Evolutionary conservation across 2,888 invertebrate genomes (phyloP).

Genomic region (Apamea sordens): DNA sequence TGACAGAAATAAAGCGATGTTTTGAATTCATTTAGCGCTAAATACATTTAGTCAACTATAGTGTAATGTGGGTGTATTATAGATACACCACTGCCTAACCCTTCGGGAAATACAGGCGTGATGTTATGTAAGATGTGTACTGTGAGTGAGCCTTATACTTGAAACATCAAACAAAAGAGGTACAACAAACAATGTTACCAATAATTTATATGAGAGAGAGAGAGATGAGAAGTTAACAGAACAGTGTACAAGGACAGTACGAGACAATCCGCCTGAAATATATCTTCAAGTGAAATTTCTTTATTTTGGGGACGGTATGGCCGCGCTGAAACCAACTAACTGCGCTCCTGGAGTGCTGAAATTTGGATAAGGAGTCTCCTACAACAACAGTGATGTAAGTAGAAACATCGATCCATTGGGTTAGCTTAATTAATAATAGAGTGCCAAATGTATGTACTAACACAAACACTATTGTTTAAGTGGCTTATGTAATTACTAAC

Average conservation of each 20-base stretch:
- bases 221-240: constrained; percentile 40
- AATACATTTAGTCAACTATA: neutral
- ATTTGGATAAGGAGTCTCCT: constrained; percentile 39
- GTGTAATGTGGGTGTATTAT: neutral
- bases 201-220: neutral
- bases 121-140: too few species aligned
- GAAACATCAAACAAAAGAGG: neutral
- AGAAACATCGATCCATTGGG: neutral
- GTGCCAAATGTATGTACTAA: neutral
- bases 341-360: constrained; percentile 35
- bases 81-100: too few species aligned
- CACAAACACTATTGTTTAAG: neutral
- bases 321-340: constrained; percentile 55
- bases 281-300: constrained; percentile 75
- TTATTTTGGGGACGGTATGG: constrained; percentile 70
- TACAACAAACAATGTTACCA: neutral
- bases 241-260: constrained; percentile 24
- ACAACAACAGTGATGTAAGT: neutral
- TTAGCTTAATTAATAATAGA: neutral
- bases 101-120: too few species aligned
- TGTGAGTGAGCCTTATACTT: neutral
- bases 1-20: neutral
- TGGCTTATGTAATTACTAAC: neutral
- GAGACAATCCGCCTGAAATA: constrained; percentile 66
- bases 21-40: neutral